Base-by-base conservation (phyloP, 2,113 vertebrate species). In the Coturnix japonica region DNA sequence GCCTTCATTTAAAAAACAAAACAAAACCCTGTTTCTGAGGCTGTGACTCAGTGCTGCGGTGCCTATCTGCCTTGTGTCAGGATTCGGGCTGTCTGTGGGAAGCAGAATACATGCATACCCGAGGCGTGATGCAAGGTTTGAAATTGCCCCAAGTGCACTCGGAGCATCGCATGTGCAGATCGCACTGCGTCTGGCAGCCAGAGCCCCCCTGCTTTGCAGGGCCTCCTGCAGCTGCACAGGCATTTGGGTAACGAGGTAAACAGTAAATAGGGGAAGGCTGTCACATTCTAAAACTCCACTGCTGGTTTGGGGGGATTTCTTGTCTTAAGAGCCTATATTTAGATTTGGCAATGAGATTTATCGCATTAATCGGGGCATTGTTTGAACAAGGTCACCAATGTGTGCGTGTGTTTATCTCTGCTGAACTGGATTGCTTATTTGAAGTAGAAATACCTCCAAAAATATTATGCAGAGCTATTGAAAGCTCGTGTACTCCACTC, bases 61-160 rank as follows among this genome's bases (percentile, higher is more conserved):
- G 94, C 94, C 89, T 97, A 66, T 93, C 93, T 95, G 95, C 95
- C 93, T 95, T 79, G 84, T 95, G 95, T 93, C 92, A 95, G 95
- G 90, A 85, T n/a, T 92, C 91, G 85, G 91, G 91, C 96, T 94
- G 95, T 89, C 90, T 96, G 92, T 95, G 94, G 95, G 95, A 96
- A 96, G 93, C 96, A 31, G 94, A 93, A 86, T 57, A 51, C 28
- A 28, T 49, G 31, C 97, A 98, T 98, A 97, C 94, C 90, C 94
- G 80, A 97, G 81, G 28, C 31, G 17, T 97, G 96, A 98, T 91
- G 89, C 93, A 96, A 97, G 90, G 72, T 69, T 96, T 97, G 91
- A 96, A 96, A 91, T 73, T 28, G 90, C 95, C 86, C 96, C 91
- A 92, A 94, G 81, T 9, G 81, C 80, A 11, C 81, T 96, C 71